phyloP scores from a whole-genome alignment of 1,140 invertebrate species.

The Caenorhabditis elegans region DNA sequence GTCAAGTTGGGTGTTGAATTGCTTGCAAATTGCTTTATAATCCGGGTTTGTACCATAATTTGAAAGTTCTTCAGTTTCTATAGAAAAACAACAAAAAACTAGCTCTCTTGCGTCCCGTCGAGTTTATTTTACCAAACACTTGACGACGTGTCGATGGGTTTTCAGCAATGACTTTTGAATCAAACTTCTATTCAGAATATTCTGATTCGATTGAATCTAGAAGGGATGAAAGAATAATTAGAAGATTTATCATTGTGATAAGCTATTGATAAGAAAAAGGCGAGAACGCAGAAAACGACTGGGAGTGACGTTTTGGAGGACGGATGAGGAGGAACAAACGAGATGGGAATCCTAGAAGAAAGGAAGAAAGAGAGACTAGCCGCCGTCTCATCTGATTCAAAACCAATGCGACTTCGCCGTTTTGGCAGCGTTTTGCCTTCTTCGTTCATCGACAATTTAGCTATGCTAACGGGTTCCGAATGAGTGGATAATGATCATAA shows the following conservation, averaged over 20 bases:
- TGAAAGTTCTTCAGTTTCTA: neutral
- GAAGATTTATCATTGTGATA: neutral
- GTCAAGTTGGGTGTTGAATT: neutral
- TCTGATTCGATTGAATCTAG: too few relatives aligned
- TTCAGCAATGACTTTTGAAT: too few relatives aligned
- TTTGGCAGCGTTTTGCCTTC: constrained; percentile 19
- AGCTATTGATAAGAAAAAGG: constrained; percentile 14
- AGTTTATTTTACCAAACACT: neutral
- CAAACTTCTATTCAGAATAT: too few relatives aligned
- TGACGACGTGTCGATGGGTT: too few relatives aligned
- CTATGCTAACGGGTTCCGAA: constrained; percentile 9
- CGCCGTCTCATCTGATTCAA: constrained; percentile 13
- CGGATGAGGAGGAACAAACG: neutral
- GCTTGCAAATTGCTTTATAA: neutral
- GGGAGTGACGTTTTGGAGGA: neutral
- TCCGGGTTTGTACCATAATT: too few relatives aligned
- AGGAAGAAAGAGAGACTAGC: neutral
- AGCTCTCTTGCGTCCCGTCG: neutral
- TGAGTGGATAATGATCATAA: constrained; percentile 6
- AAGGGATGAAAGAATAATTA: neutral
- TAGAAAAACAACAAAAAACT: neutral
- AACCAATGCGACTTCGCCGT: constrained; percentile 1
- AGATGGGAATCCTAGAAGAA: constrained; percentile 8
- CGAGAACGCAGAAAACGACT: constrained; percentile 12
- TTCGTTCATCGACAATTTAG: neutral